These are phyloP conservation scores for Parus major DNA, from an alignment of 2,113 vertebrate genomes.

Conservation along the genomic window DNA sequence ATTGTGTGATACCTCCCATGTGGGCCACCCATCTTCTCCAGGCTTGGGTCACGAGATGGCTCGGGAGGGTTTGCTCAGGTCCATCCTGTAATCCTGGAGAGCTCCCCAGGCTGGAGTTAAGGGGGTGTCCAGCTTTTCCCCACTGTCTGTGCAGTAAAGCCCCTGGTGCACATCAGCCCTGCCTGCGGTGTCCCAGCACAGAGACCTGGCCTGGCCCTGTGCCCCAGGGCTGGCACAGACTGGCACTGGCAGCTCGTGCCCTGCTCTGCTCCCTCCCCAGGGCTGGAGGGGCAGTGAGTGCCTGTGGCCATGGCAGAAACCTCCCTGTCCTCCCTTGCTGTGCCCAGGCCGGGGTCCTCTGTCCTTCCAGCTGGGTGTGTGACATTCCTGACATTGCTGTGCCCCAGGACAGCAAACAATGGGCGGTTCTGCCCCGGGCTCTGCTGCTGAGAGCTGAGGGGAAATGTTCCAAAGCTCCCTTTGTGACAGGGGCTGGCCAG, in stretches of 20 bases:
- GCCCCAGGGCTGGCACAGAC: fast-evolving
- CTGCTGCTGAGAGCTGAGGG: not conserved
- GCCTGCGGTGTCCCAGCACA: not conserved
- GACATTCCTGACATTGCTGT: not conserved
- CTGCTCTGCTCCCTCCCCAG: not conserved
- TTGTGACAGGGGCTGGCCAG: not conserved
- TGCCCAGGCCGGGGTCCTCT: not conserved
- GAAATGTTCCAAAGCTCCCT: not conserved
- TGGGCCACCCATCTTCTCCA: not conserved
- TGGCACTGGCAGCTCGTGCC: fast-evolving
- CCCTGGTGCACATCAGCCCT: not conserved
- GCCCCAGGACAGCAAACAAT: not conserved
- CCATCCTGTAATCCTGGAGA: fast-evolving
- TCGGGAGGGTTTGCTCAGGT: not conserved
- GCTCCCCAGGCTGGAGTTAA: not conserved
- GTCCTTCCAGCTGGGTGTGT: not conserved
- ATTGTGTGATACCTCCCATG: fast-evolving
- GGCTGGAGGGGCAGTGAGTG: not conserved
- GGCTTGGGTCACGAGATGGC: not conserved
- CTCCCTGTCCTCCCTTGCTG: not conserved
- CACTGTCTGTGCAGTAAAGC: not conserved
- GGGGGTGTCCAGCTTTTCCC: not conserved
- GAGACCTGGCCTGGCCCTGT: not conserved
- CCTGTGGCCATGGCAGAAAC: not conserved
- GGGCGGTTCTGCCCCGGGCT: not conserved